These are phyloP conservation scores for Heliconius sara DNA, from an alignment of 2,888 invertebrate species.

Conservation along the genomic window DNA sequence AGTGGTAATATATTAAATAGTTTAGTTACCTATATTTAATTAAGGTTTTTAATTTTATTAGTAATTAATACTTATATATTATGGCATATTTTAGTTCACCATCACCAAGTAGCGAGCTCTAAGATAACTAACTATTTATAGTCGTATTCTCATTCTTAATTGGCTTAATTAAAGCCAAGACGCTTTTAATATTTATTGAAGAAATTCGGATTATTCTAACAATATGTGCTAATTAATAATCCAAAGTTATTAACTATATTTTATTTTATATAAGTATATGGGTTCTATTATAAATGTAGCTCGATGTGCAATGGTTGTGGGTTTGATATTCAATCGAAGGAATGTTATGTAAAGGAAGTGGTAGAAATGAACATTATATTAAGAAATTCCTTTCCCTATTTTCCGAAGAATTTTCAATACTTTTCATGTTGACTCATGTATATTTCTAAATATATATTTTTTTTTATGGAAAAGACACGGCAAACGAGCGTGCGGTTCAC, in stretches of 20 bases:
- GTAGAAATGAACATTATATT: neutral
- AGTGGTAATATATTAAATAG: too few relatives aligned
- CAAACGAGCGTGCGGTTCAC: too few relatives aligned
- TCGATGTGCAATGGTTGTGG: neutral
- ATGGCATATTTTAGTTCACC: too few relatives aligned
- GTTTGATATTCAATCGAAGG: neutral
- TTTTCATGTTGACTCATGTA: too few relatives aligned
- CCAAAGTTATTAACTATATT: constrained; percentile 3
- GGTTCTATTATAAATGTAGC: neutral
- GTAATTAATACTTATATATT: too few relatives aligned
- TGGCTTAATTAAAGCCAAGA: constrained; percentile 23
- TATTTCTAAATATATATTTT: too few relatives aligned
- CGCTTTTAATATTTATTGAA: constrained; percentile 19
- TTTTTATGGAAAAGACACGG: too few relatives aligned
- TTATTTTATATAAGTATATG: neutral
- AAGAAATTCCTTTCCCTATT: neutral
- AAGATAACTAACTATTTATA: constrained; percentile 7
- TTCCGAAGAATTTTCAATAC: too few relatives aligned
- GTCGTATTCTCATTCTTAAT: constrained; percentile 16
- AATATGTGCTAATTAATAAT: constrained; percentile 6
- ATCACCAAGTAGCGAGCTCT: too few relatives aligned
- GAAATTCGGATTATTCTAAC: neutral
- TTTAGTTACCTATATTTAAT: too few relatives aligned
- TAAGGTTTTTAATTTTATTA: too few relatives aligned
- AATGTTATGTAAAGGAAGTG: neutral